Evolutionary conservation across 2,113 vertebrate species (phyloP).

Genomic region (Lates calcarifer): DNA sequence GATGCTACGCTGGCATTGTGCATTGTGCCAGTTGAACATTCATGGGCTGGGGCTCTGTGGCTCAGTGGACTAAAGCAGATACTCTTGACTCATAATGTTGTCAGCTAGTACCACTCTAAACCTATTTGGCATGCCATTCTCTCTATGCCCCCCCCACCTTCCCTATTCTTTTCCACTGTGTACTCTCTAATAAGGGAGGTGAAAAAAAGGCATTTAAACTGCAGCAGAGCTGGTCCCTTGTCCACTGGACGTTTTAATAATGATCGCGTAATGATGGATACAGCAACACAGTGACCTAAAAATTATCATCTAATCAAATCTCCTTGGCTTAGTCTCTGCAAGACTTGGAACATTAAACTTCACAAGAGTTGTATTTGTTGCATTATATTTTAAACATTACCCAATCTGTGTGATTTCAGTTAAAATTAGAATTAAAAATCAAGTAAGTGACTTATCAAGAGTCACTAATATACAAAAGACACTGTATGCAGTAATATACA

Average conservation of each 20-base stretch:
- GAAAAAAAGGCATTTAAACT: constrained; percentile 22
- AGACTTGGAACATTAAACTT: neutral
- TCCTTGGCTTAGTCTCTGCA: constrained; percentile 7
- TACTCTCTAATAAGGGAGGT: constrained; percentile 35
- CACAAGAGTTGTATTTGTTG: neutral
- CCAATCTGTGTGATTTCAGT: neutral
- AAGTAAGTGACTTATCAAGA: too few species aligned
- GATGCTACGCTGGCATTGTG: constrained; percentile 63
- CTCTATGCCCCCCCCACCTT: constrained; percentile 20
- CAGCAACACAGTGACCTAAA: neutral
- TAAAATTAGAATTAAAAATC: neutral
- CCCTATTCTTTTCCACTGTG: constrained; percentile 47
- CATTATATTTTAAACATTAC: neutral
- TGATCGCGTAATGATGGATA: constrained; percentile 32
- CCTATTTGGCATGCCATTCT: constrained; percentile 65
- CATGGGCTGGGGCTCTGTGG: constrained; percentile 64
- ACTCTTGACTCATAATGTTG: constrained; percentile 77
- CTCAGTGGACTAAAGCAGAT: constrained; percentile 73
- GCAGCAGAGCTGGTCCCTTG: constrained; percentile 20
- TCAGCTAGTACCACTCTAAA: constrained; percentile 71
- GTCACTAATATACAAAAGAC: too few species aligned
- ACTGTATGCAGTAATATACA: too few species aligned
- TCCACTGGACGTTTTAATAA: constrained; percentile 54
- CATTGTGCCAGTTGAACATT: constrained; percentile 72
- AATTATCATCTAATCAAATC: constrained; percentile 24